Conservation (phyloP, 2,113 vertebrate genomes). For the Tachysurus vachellii region DNA sequence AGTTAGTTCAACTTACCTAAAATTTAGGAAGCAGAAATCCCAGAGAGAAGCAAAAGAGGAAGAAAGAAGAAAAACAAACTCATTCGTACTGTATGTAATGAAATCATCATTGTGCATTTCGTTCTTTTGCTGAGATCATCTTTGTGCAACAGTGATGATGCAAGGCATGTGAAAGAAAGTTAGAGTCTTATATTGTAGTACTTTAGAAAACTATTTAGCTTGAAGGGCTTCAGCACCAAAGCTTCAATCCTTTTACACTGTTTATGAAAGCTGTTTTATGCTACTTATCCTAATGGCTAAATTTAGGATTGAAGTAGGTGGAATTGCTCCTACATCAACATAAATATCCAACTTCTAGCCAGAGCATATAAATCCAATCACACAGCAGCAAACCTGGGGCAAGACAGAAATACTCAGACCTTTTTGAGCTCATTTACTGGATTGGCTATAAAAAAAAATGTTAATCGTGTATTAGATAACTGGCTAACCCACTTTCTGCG, state of each 20-base stretch:
- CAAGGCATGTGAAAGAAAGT: not conserved
- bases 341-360: constrained; percentile 3
- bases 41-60: not conserved
- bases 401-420: not conserved
- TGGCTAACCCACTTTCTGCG: not conserved
- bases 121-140: not conserved
- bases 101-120: not conserved
- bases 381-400: constrained; percentile 19
- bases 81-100: not conserved
- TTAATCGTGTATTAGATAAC: constrained; percentile 1
- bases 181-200: not conserved
- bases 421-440: constrained; percentile 16
- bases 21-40: not conserved
- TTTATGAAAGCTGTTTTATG: constrained; percentile 14
- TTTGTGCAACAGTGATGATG: not conserved
- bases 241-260: constrained; percentile 6
- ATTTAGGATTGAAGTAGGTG: constrained; percentile 22
- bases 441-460: constrained; percentile 10
- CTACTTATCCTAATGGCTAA: constrained; percentile 21
- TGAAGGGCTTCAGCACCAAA: constrained; percentile 5
- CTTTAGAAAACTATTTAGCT: not conserved
- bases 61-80: not conserved
- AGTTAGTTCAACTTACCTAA: constrained; percentile 33
- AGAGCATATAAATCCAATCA: constrained; percentile 19
- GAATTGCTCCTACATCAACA: constrained; percentile 20